phyloP scores from a whole-genome alignment of 1,140 invertebrate genomes.

The Drosophila nebulosa region DNA sequence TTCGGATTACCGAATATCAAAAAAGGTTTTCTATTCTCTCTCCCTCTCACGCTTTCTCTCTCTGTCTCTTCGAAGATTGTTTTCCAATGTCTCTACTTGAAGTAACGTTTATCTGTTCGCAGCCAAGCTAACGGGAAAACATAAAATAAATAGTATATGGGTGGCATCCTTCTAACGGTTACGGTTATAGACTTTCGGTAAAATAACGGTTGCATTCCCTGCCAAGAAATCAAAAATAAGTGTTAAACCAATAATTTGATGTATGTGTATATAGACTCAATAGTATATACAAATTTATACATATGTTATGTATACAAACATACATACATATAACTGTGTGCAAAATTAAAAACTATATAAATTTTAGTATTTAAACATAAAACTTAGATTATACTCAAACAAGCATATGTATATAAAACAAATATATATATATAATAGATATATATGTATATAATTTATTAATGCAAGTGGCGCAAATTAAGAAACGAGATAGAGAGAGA shows the following conservation, averaged over 20 bases:
- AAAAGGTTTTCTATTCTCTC: not conserved
- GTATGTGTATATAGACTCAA: not conserved
- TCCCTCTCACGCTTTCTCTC: not conserved
- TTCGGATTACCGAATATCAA: not conserved
- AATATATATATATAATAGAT: not conserved
- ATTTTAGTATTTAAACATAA: not conserved
- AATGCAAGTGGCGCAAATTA: not conserved
- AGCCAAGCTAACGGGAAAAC: no score
- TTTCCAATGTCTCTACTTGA: no score
- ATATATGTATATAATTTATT: no score
- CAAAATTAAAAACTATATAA: not conserved
- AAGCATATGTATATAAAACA: not conserved
- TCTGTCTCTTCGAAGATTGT: not conserved
- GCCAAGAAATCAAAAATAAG: not conserved
- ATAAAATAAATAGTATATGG: no score
- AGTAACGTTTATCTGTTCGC: no score
- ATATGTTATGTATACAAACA: no score
- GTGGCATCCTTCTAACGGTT: no score
- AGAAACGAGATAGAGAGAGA: not conserved
- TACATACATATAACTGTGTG: not conserved
- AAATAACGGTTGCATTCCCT: not conserved
- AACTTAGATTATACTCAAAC: not conserved
- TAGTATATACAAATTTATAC: not conserved
- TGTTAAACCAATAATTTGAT: not conserved
- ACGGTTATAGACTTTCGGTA: not conserved